Percentiles rank a stretch among this genome's conserved stretches.
These are phyloP conservation scores for Ptychochromis oligacanthus DNA, from an alignment of 2,113 vertebrate species.

Conservation along the genomic window DNA sequence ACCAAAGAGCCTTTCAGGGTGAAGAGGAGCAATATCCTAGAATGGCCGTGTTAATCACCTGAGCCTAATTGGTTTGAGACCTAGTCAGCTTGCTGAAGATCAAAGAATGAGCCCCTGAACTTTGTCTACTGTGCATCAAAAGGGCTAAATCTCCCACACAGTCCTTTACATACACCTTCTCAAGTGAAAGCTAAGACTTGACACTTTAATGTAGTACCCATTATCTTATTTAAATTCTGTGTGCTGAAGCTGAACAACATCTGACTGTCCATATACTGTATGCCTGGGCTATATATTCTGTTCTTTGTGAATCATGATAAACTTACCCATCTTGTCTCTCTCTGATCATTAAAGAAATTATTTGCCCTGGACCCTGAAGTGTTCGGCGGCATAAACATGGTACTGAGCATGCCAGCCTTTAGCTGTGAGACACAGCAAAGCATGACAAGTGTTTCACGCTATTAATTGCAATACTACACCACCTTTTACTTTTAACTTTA, in stretches of 20 bases:
- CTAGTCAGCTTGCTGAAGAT: not conserved
- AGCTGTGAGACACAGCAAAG: constrained; percentile 69
- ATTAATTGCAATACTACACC: constrained; percentile 63
- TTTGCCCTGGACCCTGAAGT: constrained; percentile 80
- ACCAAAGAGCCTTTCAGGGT: not conserved
- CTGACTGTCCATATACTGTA: constrained; percentile 7
- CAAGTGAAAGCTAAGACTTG: constrained; percentile 7
- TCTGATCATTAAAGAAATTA: constrained; percentile 79
- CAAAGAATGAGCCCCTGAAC: not conserved
- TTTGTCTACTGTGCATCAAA: not conserved
- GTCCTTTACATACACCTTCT: not conserved
- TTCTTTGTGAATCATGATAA: constrained; percentile 52
- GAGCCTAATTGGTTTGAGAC: not conserved
- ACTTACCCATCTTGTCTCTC: constrained; percentile 71
- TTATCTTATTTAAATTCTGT: not conserved
- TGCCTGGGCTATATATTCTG: constrained; percentile 24
- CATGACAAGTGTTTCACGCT: constrained; percentile 71
- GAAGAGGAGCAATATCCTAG: not conserved
- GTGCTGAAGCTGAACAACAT: not conserved
- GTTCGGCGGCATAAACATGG: constrained; percentile 78
- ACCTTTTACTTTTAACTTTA: constrained; percentile 28
- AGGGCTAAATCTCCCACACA: not conserved
- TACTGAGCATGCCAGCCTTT: constrained; percentile 72
- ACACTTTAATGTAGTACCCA: not conserved
- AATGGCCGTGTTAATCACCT: not conserved